These are phyloP conservation scores for Melieria crassipennis DNA, from an alignment of 2,888 invertebrate genomes.

Conservation along the genomic window DNA sequence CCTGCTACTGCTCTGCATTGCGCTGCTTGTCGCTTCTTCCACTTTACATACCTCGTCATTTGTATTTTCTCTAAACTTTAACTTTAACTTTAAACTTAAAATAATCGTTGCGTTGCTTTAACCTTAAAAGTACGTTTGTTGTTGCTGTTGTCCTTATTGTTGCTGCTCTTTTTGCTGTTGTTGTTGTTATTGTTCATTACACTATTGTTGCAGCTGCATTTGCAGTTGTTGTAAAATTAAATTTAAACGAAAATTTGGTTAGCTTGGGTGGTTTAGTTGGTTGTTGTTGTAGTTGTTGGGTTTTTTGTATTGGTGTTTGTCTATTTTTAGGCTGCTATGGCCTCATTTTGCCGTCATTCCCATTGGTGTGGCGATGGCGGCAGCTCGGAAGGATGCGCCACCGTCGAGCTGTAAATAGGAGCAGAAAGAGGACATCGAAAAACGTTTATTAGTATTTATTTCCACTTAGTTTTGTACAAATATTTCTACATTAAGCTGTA, in stretches of 20 bases:
- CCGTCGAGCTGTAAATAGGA: constrained; percentile 80
- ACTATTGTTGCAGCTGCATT: constrained; percentile 3
- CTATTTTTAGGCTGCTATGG: constrained; percentile 66
- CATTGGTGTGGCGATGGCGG: constrained; percentile 98
- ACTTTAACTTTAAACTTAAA: constrained; percentile 31
- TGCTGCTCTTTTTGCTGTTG: constrained; percentile 23
- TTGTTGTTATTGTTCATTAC: constrained; percentile 12
- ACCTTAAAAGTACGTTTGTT: constrained; percentile 24
- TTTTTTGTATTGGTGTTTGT: constrained; percentile 35
- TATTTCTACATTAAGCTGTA: constrained; percentile 3
- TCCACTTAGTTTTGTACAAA: not conserved
- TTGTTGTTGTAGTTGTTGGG: constrained; percentile 26
- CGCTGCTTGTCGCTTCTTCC: not conserved
- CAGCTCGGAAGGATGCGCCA: constrained; percentile 97
- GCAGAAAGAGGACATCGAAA: not conserved
- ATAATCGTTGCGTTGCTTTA: constrained; percentile 24
- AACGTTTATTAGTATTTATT: not conserved
- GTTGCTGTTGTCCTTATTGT: constrained; percentile 12
- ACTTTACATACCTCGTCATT: not conserved
- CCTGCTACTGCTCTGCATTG: not conserved
- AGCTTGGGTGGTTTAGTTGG: constrained; percentile 11
- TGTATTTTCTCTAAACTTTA: constrained; percentile 14
- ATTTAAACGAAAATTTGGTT: constrained; percentile 31
- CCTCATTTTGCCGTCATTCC: constrained; percentile 82
- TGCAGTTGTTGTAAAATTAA: constrained; percentile 10